phyloP scores from a whole-genome alignment of 2,888 invertebrate genomes.

The Crocallis elinguaria region DNA sequence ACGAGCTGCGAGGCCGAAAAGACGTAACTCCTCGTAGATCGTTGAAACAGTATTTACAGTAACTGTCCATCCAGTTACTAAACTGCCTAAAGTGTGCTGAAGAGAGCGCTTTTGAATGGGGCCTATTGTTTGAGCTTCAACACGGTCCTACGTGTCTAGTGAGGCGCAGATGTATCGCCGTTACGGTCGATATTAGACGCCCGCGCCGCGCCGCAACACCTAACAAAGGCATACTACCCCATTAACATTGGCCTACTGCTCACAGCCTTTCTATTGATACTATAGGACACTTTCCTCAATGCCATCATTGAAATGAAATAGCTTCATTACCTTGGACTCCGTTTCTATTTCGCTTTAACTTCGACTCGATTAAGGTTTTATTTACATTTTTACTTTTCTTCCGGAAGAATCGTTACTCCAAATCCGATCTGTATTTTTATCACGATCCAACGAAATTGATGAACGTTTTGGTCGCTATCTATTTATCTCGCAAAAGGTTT shows the following conservation, averaged over 20 bases:
- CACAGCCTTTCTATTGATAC: conserved; percentile 13
- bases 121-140: not conserved
- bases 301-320: conserved; percentile 30
- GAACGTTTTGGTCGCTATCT: conserved; percentile 42
- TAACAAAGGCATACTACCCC: conserved; percentile 17
- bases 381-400: conserved; percentile 28
- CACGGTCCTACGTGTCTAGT: too few relatives aligned
- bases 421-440: conserved; percentile 32
- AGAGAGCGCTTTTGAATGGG: not conserved
- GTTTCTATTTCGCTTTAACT: conserved; percentile 17
- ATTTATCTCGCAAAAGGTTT: conserved; percentile 45
- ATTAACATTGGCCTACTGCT: conserved; percentile 5
- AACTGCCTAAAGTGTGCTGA: not conserved
- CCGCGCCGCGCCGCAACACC: conserved; percentile 10
- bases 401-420: conserved; percentile 24
- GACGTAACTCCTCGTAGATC: too few relatives aligned
- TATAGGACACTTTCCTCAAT: conserved; percentile 22
- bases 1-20: too few relatives aligned
- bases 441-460: conserved; percentile 46
- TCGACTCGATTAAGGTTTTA: conserved; percentile 29
- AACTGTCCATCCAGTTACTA: too few relatives aligned
- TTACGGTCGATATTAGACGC: conserved; percentile 17
- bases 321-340: conserved; percentile 21
- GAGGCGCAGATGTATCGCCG: conserved; percentile 6
- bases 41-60: too few relatives aligned